Evolutionary conservation across 2,888 invertebrate genomes (phyloP), one percentile per base, ranked within the genome.

Genomic region (Eristalis arbustorum): DNA sequence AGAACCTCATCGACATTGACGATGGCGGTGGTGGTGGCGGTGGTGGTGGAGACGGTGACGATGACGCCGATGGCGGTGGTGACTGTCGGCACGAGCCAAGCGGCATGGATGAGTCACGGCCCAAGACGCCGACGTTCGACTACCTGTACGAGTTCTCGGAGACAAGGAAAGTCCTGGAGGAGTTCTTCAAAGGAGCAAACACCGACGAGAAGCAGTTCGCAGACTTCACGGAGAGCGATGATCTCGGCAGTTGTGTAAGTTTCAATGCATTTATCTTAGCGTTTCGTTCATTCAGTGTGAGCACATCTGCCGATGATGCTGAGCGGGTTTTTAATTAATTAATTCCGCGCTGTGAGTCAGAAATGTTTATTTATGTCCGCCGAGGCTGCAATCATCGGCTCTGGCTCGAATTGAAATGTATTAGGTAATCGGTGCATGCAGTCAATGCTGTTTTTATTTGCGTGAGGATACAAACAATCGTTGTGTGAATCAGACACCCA

Each of bases 111-210:
- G 88, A 87, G 63, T 88, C 78, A 2, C 88, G 89, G 56, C 88
- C 90, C 11, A 91, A 90, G 78, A 94, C 94, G 37, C 94, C 96
- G 22, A 96, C 97, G 3, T 97, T 97, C 92, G 97, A 98, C 93
- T 97, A 97, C 93, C 93, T 97, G 88, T 98, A 98, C 92, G 98
- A 98, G 93, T 98, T 98, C 93, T 98, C 98, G 0, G 98, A 98
- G 93, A 98, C 98, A 28, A 94, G 97, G 89, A 98, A 98, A 93
- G 98, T 98, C 64, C 93, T 98, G 61, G 98, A 98, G 91, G 98
- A 98, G 93, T 98, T 98, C 93, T 98, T 98, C 93, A 96, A 96
- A 91, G 96, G 96, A 90, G 96, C 96, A 49, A 95, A 95, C 90
- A 95, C 94, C 23, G 92, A 94, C 31, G 91, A 92, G 72, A 92